A percentile compares a stretch with the other conserved stretches of the same genome.
These are phyloP conservation scores for Bovichtus diacanthus DNA, from an alignment of 2,797 vertebrate species.

Conservation along the genomic window DNA sequence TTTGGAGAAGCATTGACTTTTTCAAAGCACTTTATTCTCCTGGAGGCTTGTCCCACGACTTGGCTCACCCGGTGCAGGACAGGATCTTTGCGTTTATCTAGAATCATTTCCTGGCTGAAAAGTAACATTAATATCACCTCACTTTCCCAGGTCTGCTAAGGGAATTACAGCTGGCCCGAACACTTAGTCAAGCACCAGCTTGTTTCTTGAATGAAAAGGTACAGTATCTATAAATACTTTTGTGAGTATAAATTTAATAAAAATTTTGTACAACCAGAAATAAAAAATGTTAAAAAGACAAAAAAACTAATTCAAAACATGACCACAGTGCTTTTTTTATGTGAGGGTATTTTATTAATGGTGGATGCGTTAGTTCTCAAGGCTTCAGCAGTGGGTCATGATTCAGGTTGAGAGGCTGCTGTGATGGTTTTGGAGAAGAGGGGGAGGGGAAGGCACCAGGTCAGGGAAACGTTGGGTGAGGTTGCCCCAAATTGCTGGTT, in stretches of 20 bases:
- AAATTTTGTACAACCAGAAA: neutral
- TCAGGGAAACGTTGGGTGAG: constrained; percentile 33
- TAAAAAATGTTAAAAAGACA: neutral
- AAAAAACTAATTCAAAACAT: constrained; percentile 1
- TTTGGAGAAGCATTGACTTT: constrained; percentile 39
- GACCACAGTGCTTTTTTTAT: constrained; percentile 31
- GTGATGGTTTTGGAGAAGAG: constrained; percentile 25
- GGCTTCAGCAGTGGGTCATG: constrained; percentile 36
- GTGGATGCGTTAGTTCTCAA: constrained; percentile 45
- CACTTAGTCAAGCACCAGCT: constrained; percentile 33
- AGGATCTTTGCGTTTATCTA: constrained; percentile 53
- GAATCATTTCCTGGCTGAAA: constrained; percentile 36
- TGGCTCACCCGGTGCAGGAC: constrained; percentile 36
- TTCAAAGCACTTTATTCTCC: constrained; percentile 32
- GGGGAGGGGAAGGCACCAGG: constrained; percentile 56
- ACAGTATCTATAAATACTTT: constrained; percentile 2
- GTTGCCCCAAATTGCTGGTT: constrained; percentile 45
- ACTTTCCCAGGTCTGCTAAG: constrained; percentile 51
- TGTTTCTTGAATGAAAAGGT: constrained; percentile 40
- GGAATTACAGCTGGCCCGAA: constrained; percentile 37
- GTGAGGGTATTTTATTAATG: constrained; percentile 71
- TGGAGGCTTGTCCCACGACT: constrained; percentile 30
- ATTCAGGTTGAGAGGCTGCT: constrained; percentile 40
- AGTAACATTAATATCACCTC: constrained; percentile 41
- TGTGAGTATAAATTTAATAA: neutral